These are phyloP conservation scores for Upupa epops DNA, from an alignment of 2,113 vertebrate species.

Conservation along the genomic window DNA sequence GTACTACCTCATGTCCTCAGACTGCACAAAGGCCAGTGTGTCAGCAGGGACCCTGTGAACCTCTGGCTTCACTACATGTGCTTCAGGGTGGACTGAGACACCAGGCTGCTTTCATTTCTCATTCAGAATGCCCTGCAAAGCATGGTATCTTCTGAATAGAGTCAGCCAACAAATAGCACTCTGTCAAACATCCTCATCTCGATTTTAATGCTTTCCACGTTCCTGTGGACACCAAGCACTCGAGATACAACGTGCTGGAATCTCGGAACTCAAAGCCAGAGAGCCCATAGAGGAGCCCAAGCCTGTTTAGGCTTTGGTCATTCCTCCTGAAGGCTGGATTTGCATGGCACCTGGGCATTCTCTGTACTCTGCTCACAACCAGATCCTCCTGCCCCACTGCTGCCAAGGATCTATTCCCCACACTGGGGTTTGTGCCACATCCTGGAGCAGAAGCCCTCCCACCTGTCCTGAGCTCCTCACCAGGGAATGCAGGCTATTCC, in stretches of 20 bases:
- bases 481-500: neutral
- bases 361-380: neutral
- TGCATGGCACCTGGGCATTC: neutral
- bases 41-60: neutral
- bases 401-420: neutral
- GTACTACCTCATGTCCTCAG: fast-evolving
- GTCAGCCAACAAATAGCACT: conserved; percentile 14
- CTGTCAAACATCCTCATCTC: neutral
- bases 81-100: neutral
- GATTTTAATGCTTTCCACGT: conserved; percentile 26
- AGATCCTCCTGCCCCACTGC: neutral
- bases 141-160: neutral
- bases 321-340: neutral
- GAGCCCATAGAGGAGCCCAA: neutral
- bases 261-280: neutral
- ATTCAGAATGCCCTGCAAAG: neutral
- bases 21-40: neutral
- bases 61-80: fast-evolving
- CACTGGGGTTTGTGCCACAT: neutral
- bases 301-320: neutral
- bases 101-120: neutral
- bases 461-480: neutral
- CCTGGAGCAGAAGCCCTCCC: fast-evolving
- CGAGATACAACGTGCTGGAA: neutral
- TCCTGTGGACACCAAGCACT: neutral